These are phyloP conservation scores for Amblyornis subalaris DNA, from an alignment of 2,113 vertebrate genomes.

Conservation along the genomic window DNA sequence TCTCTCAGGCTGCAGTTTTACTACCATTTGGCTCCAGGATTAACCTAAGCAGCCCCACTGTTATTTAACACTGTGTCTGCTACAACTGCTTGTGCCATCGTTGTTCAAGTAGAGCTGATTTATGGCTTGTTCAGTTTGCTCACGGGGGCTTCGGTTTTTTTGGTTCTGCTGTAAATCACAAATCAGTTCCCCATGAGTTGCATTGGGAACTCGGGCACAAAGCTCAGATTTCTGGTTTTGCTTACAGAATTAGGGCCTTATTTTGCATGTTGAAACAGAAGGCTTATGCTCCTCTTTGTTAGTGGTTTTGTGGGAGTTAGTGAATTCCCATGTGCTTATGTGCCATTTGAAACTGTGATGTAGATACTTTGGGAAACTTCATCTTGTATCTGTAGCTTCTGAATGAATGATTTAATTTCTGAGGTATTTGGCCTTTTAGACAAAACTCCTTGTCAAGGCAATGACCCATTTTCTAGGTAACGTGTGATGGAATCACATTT, in stretches of 20 bases:
- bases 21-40: not conserved
- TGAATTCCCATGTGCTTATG: not conserved
- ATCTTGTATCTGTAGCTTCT: not conserved
- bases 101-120: not conserved
- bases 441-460: accelerated
- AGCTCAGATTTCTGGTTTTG: not conserved
- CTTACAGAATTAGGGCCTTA: not conserved
- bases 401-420: not conserved
- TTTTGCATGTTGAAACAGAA: not conserved
- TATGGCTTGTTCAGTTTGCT: not conserved
- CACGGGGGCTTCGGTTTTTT: not conserved
- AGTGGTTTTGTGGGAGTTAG: not conserved
- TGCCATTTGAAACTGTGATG: not conserved
- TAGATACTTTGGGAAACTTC: not conserved
- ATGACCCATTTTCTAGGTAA: not conserved
- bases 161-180: not conserved
- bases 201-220: not conserved
- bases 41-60: not conserved
- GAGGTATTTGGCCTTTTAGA: not conserved
- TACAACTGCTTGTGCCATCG: not conserved
- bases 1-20: not conserved
- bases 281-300: not conserved
- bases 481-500: not conserved
- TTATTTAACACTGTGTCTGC: not conserved
- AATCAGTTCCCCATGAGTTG: not conserved